These are phyloP conservation scores for Esox lucius DNA, from an alignment of 2,797 vertebrate genomes.

Conservation along the genomic window DNA sequence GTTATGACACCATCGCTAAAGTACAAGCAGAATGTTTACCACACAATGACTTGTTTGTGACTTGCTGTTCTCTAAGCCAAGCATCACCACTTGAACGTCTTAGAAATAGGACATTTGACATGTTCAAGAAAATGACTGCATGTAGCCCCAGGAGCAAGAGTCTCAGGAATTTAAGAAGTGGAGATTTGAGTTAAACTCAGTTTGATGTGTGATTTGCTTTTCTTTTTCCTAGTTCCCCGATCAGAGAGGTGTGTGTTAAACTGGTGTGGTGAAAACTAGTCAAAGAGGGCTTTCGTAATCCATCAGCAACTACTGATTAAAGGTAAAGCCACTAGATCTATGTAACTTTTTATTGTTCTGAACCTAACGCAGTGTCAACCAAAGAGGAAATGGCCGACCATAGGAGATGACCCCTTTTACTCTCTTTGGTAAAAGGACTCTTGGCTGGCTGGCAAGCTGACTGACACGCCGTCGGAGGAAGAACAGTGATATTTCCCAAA, in stretches of 20 bases:
- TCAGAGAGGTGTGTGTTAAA: not conserved
- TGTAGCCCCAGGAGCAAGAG: not conserved
- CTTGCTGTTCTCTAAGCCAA: not conserved
- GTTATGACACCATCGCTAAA: constrained; percentile 69
- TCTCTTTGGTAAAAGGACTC: constrained; percentile 16
- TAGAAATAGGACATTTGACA: constrained; percentile 21
- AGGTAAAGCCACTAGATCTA: not conserved
- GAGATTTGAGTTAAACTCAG: constrained; percentile 6
- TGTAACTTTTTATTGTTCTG: constrained; percentile 10
- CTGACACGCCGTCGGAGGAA: constrained; percentile 47
- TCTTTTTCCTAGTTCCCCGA: not conserved
- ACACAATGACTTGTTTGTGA: constrained; percentile 58
- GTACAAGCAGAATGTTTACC: constrained; percentile 64
- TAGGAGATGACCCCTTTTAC: constrained; percentile 17
- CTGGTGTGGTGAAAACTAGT: not conserved
- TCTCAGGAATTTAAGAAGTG: not conserved
- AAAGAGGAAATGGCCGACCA: constrained; percentile 11
- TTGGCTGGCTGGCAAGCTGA: constrained; percentile 21
- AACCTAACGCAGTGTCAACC: constrained; percentile 24
- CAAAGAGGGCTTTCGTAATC: not conserved
- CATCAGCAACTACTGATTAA: constrained; percentile 1
- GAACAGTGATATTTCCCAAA: constrained; percentile 56
- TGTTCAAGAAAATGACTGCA: constrained; percentile 4
- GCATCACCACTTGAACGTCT: constrained; percentile 19
- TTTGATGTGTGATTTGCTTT: constrained; percentile 2